A percentile compares a stretch with the other conserved stretches of the same genome.
Evolutionary conservation across 2,113 vertebrate species (phyloP).

Genomic region (Hyla sarda): DNA sequence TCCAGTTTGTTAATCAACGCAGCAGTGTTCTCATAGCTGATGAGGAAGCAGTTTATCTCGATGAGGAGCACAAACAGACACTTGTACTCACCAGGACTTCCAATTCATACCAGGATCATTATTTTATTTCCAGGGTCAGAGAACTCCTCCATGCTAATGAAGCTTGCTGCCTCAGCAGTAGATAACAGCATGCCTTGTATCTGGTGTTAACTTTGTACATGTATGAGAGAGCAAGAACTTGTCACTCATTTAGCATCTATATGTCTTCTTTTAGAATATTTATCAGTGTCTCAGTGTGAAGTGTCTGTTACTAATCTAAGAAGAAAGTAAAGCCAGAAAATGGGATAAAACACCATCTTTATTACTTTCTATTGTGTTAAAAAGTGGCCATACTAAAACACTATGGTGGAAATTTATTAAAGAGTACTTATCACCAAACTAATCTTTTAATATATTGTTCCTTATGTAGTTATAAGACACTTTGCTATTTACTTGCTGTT

Average conservation of each 20-base stretch:
- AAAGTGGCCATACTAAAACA: too few species aligned
- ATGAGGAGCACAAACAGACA: constrained; percentile 46
- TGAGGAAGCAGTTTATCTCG: constrained; percentile 43
- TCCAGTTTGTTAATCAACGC: constrained; percentile 38
- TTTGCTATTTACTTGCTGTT: too few species aligned
- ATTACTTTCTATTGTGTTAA: too few species aligned
- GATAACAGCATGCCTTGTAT: constrained; percentile 17
- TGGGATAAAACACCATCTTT: too few species aligned
- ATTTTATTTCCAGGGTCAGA: constrained; percentile 50
- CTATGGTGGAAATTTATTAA: too few species aligned
- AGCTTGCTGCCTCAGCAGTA: constrained; percentile 37
- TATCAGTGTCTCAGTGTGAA: neutral
- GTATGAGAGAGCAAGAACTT: neutral
- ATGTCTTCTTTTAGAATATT: neutral
- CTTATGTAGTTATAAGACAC: too few species aligned
- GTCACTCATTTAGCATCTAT: constrained; percentile 25
- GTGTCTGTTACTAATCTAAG: neutral
- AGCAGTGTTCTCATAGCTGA: constrained; percentile 41
- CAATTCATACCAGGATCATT: constrained; percentile 42
- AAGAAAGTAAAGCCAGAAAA: neutral
- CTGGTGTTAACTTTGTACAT: constrained; percentile 17
- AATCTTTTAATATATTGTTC: too few species aligned
- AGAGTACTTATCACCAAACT: too few species aligned
- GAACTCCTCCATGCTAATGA: constrained; percentile 39
- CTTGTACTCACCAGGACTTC: constrained; percentile 40